These are phyloP conservation scores for Salvator merianae DNA, from an alignment of 2,113 vertebrate species.

Conservation along the genomic window DNA sequence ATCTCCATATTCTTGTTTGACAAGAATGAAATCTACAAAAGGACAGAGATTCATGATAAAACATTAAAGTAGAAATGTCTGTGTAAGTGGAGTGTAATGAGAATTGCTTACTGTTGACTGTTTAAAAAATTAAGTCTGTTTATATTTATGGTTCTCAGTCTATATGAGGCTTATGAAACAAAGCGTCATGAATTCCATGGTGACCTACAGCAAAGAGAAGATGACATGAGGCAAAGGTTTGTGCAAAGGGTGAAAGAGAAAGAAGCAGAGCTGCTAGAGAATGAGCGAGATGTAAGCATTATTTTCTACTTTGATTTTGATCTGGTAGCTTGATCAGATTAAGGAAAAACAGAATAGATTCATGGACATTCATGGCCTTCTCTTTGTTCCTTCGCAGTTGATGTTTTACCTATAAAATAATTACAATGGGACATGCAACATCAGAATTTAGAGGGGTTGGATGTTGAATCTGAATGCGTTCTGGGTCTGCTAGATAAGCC, in stretches of 20 bases:
- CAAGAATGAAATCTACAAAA: constrained; percentile 20
- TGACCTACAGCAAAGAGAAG: constrained; percentile 87
- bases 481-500: neutral
- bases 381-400: neutral
- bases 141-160: constrained; percentile 75
- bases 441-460: neutral
- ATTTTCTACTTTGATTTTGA: constrained; percentile 4
- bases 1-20: neutral
- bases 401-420: no score
- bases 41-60: neutral
- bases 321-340: constrained; percentile 18
- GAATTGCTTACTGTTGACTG: constrained; percentile 25
- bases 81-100: constrained; percentile 23
- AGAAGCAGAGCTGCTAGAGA: constrained; percentile 85
- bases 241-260: constrained; percentile 90
- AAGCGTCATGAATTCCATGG: constrained; percentile 87
- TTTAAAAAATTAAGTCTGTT: neutral
- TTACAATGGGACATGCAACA: no score
- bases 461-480: neutral
- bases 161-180: constrained; percentile 89
- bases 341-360: neutral
- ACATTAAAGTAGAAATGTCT: neutral
- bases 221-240: constrained; percentile 90
- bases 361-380: no score
- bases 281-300: constrained; percentile 82